These are phyloP conservation scores for Pardalotus punctatus DNA, from an alignment of 2,113 vertebrate genomes.

Conservation along the genomic window DNA sequence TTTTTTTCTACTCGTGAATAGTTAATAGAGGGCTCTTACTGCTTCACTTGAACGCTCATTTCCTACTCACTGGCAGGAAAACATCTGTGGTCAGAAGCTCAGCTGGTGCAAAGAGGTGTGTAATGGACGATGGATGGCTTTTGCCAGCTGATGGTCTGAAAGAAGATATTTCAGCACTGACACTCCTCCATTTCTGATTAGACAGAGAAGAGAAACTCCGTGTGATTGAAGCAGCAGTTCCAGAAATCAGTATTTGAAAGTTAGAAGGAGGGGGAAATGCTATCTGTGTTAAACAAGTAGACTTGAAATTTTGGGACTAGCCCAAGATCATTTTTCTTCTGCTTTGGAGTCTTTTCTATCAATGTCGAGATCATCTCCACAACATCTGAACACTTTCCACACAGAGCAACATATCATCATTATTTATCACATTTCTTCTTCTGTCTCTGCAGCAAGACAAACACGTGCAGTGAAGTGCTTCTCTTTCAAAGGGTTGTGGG, in stretches of 20 bases:
- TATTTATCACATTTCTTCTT: background rate
- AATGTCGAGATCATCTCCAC: background rate
- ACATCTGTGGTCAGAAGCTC: background rate
- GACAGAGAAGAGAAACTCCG: background rate
- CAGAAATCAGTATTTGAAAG: background rate
- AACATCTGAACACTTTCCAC: background rate
- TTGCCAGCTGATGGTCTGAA: background rate
- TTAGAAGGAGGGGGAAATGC: background rate
- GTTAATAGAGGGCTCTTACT: background rate
- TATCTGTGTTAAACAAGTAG: background rate
- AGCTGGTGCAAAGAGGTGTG: background rate
- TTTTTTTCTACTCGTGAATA: background rate
- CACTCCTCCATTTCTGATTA: background rate
- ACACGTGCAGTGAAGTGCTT: accelerated
- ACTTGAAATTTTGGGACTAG: background rate
- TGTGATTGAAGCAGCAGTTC: background rate
- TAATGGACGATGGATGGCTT: background rate
- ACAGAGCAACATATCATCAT: background rate
- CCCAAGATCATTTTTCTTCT: background rate
- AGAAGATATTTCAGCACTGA: background rate
- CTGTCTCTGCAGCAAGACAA: background rate
- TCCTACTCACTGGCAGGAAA: background rate
- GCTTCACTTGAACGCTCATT: background rate
- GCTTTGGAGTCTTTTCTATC: background rate
- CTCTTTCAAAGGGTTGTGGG: background rate